Percentiles rank a stretch among this genome's conserved stretches.
Conservation (phyloP, 2,797 vertebrate species). For the Oceanodroma leucorhoa region DNA sequence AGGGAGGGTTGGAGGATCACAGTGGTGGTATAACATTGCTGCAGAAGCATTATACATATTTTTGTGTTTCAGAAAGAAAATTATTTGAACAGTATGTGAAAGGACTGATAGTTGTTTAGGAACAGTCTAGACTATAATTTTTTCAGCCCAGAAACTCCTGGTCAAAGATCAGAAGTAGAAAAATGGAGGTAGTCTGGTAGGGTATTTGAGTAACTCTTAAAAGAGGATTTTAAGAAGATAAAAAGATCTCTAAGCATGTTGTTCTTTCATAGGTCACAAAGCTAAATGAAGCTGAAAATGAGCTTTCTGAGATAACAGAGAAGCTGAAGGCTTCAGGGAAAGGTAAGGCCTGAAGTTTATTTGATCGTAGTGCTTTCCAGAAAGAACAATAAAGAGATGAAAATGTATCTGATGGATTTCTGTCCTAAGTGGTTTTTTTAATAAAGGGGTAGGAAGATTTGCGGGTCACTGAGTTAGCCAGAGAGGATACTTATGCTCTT, state of each 20-base stretch:
- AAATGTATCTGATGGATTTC: not conserved
- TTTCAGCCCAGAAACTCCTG: not conserved
- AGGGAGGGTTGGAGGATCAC: not conserved
- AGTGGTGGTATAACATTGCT: not conserved
- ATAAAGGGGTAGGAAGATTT: not conserved
- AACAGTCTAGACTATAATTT: not conserved
- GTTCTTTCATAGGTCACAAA: slow-evolving; percentile 81
- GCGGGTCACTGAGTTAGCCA: not conserved
- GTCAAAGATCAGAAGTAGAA: not conserved
- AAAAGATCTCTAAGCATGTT: not conserved
- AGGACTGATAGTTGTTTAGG: not conserved
- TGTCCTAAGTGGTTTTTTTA: not conserved
- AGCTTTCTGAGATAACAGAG: slow-evolving; percentile 85
- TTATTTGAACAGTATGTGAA: not conserved
- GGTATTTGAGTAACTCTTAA: not conserved
- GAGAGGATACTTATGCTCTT: not conserved
- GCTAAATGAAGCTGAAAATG: slow-evolving; percentile 86
- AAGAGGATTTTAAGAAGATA: not conserved
- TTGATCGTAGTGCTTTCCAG: not conserved
- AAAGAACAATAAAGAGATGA: not conserved
- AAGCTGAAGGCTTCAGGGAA: slow-evolving; percentile 81
- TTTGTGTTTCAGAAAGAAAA: not conserved
- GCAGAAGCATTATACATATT: not conserved
- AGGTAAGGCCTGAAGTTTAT: slow-evolving; percentile 75
- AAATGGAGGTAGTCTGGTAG: not conserved